These are phyloP conservation scores for Oligia strigilis DNA, from an alignment of 2,888 invertebrate genomes.

Conservation along the genomic window DNA sequence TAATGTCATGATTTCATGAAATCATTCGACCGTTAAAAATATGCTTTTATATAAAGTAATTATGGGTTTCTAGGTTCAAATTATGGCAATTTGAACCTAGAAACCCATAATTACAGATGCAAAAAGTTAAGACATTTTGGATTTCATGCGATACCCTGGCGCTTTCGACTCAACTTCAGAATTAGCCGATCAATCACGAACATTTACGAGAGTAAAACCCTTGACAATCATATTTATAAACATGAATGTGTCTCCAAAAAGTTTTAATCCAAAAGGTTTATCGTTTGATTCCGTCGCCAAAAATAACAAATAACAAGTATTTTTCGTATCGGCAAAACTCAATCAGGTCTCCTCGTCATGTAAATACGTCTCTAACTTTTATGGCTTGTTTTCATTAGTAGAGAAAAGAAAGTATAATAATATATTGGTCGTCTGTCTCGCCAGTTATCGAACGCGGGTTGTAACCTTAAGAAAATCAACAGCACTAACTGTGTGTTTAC, in stretches of 20 bases:
- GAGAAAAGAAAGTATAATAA: conserved; percentile 8
- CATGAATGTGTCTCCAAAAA: neutral
- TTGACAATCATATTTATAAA: neutral
- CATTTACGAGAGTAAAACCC: no score
- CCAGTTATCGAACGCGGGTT: neutral
- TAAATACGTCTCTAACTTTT: conserved; percentile 18
- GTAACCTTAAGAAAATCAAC: conserved; percentile 6
- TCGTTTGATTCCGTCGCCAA: neutral
- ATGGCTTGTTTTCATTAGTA: conserved; percentile 38
- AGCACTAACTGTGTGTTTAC: neutral
- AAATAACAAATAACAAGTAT: neutral
- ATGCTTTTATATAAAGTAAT: no score
- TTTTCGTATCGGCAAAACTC: neutral
- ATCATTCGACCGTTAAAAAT: no score
- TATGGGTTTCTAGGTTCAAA: no score
- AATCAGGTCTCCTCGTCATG: neutral
- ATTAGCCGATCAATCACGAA: neutral
- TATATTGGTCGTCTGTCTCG: conserved; percentile 13
- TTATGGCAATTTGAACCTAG: neutral
- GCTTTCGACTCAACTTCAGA: neutral
- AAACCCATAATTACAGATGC: neutral
- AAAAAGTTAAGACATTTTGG: neutral
- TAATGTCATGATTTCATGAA: neutral
- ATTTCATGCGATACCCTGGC: neutral
- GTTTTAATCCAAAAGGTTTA: neutral